Conservation (phyloP, 2,797 vertebrate species). For the Carapus acus region DNA sequence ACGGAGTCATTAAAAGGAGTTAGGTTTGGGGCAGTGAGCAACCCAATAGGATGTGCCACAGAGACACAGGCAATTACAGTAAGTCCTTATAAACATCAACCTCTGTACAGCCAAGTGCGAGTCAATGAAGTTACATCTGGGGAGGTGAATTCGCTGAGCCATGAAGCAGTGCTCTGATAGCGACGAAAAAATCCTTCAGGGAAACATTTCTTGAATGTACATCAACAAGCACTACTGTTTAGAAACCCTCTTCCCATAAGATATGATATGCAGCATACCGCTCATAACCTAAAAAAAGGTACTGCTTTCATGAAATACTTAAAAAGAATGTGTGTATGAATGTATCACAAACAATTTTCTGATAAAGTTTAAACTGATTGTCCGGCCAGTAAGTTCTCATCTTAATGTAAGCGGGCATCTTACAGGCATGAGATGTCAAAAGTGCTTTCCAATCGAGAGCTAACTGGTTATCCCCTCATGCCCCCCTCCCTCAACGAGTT, state of each 20-base stretch:
- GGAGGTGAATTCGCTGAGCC: conserved; percentile 41
- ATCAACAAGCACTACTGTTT: conserved; percentile 43
- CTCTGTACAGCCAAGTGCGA: conserved; percentile 13
- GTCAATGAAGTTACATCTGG: conserved; percentile 54
- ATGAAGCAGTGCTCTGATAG: conserved; percentile 37
- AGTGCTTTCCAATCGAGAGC: conserved; percentile 17
- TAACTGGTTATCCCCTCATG: conserved; percentile 30
- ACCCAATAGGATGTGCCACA: conserved; percentile 27
- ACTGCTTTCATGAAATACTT: conserved; percentile 12
- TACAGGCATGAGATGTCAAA: conserved; percentile 15
- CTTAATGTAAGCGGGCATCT: conserved; percentile 8
- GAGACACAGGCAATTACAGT: neutral
- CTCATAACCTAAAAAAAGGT: conserved; percentile 35
- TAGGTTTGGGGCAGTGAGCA: too few relatives aligned
- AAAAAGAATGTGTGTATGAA: conserved; percentile 30
- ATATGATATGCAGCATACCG: too few relatives aligned
- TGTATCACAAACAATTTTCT: conserved; percentile 26
- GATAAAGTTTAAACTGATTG: conserved; percentile 10
- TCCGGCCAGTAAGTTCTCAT: neutral
- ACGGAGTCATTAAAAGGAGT: too few relatives aligned
- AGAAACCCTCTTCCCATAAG: conserved; percentile 14
- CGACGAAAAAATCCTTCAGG: conserved; percentile 54
- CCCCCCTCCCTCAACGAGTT: conserved; percentile 37
- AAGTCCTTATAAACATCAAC: too few relatives aligned
- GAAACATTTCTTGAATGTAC: conserved; percentile 61